Base-by-base conservation (phyloP, 2,888 invertebrate genomes). In the Patella caerulea region DNA sequence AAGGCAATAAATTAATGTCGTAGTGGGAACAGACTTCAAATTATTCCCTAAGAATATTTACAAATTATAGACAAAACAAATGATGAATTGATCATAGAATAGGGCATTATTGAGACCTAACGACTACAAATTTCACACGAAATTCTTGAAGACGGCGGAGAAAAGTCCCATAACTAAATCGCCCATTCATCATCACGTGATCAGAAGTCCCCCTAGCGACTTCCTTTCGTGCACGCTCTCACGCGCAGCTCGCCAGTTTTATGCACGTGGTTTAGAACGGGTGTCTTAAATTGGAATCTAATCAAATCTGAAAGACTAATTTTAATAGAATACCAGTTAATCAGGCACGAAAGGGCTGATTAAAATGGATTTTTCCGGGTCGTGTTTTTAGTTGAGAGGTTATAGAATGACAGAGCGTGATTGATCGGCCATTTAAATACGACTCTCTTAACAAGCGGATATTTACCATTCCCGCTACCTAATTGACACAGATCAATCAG, bases 141-240 rank as follows among this genome's bases (percentile, higher is more conserved):
- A 65, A 65, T 65, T 65, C 65, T 19, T 19, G 9, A 65, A 65
- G 65, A 65, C 15, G 65, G 19, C 3, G 45, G 14, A 65, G 24
- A 65, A 65, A 19, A 11, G 65, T 65, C 19, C 19, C 9, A 65
- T 19, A 65, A 24, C 19, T 24, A 12, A 65, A 65, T 24, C 65
- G 24, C 19, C 65, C 19, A 65, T 65, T 24, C 19, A 65, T 65
- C 65, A 65, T 65, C 65, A 65, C 65, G 65, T 65, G 65, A 65
- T 24, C 11, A 19, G 24, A 19, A 7, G 24, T 19, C 65, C 65
- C 65, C 65, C 65, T 65, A 65, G 65, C 65, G 65, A 24, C 65
- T 19, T 24, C 19, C 19, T 65, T 65, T 65, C 65, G 65, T 65
- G 65, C 65, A 65, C 24, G 24, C 19, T 65, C 65, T 65, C 65